These are phyloP conservation scores for Epizoanthus scotinus DNA, from an alignment of 92 coral and sea anemone genomes.

Conservation along the genomic window DNA sequence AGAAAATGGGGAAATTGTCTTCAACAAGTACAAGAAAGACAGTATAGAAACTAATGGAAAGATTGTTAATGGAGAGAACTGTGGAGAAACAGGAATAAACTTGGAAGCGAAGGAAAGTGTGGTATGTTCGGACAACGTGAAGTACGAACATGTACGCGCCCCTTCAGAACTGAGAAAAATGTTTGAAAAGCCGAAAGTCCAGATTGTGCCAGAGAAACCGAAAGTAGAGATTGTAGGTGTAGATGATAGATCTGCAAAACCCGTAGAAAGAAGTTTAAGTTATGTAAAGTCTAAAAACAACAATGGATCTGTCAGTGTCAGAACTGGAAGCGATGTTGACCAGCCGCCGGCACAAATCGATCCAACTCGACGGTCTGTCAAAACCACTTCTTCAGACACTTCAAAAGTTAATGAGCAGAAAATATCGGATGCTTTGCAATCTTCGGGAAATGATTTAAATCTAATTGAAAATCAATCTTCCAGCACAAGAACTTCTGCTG, in stretches of 20 bases:
- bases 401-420: slow-evolving; percentile 10
- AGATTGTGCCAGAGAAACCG: background rate
- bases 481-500: background rate
- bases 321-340: slow-evolving; percentile 18
- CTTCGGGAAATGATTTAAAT: background rate
- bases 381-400: slow-evolving; percentile 5
- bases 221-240: slow-evolving; percentile 28
- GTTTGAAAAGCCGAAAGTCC: slow-evolving; percentile 59
- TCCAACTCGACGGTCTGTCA: slow-evolving; percentile 1
- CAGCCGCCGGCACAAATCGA: slow-evolving; percentile 26
- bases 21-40: background rate
- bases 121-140: slow-evolving; percentile 40
- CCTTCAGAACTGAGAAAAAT: slow-evolving; percentile 69
- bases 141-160: slow-evolving; percentile 60
- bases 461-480: slow-evolving; percentile 1
- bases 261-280: slow-evolving; percentile 17
- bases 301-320: slow-evolving; percentile 16
- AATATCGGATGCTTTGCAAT: slow-evolving; percentile 2
- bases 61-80: slow-evolving; percentile 21
- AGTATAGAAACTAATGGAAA: slow-evolving; percentile 13
- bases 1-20: background rate
- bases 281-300: slow-evolving; percentile 5
- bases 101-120: background rate
- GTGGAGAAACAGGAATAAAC: slow-evolving; percentile 20
- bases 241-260: slow-evolving; percentile 16